These are phyloP conservation scores for Coendou prehensilis DNA, from an alignment of 2,797 vertebrate species.

Conservation along the genomic window DNA sequence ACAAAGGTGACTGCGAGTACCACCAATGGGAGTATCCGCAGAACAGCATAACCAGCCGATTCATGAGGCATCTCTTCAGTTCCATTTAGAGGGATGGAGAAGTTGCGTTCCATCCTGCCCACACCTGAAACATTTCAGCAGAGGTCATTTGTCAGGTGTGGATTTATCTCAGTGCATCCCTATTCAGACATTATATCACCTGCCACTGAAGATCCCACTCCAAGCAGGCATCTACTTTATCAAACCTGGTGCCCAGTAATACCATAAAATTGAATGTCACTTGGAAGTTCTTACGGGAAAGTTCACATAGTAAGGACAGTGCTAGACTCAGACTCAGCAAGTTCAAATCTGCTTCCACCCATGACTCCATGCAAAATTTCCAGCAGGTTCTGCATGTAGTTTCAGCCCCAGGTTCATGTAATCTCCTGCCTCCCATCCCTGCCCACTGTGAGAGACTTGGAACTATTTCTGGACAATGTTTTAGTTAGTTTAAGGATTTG, in stretches of 20 bases:
- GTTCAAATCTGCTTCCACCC: background rate
- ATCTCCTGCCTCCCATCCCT: background rate
- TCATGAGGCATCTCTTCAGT: fast-evolving
- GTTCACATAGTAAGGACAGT: background rate
- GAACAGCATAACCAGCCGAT: background rate
- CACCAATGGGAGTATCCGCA: constrained; percentile 42
- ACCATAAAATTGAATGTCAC: background rate
- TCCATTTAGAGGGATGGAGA: background rate
- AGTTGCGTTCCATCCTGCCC: constrained; percentile 65
- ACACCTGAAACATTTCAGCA: constrained; percentile 62
- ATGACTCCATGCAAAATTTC: background rate
- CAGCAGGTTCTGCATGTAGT: background rate
- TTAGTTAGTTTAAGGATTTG: background rate
- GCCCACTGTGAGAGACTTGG: background rate
- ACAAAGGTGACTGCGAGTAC: constrained; percentile 80
- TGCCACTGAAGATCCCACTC: background rate
- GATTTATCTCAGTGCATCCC: background rate
- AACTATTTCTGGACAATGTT: background rate
- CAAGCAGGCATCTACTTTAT: background rate
- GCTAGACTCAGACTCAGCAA: background rate
- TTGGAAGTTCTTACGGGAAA: background rate
- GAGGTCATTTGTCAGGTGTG: background rate
- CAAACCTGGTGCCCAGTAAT: background rate
- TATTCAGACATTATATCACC: background rate
- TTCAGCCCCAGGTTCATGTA: background rate